Evolutionary conservation across 2,113 vertebrate species (phyloP).

Genomic region (Zosterops hypoxanthus): DNA sequence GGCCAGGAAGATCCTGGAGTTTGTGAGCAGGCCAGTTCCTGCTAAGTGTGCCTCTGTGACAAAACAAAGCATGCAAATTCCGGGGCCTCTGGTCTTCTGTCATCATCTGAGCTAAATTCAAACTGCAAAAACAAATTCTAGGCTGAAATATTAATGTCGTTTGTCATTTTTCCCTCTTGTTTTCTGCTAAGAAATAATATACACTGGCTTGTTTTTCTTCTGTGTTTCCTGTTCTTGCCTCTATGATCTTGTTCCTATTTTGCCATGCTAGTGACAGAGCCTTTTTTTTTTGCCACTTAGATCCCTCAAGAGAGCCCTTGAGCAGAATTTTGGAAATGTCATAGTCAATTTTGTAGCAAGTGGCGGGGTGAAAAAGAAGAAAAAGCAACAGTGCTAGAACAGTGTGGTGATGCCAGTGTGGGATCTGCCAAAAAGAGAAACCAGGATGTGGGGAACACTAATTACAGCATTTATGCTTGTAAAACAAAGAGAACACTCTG

Average conservation of each 20-base stretch:
- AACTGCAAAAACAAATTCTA: conserved; percentile 25
- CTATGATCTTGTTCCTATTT: conserved; percentile 36
- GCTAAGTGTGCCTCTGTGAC: not conserved
- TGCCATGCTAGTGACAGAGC: conserved; percentile 26
- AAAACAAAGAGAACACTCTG: conserved; percentile 24
- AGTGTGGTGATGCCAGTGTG: conserved; percentile 23
- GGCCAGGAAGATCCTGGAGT: not conserved
- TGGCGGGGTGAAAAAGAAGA: conserved; percentile 19
- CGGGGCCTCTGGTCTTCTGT: not conserved
- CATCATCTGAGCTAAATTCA: conserved; percentile 16
- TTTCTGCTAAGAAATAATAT: conserved; percentile 35
- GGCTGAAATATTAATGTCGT: conserved; percentile 53
- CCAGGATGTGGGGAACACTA: conserved; percentile 32
- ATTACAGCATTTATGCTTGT: conserved; percentile 45
- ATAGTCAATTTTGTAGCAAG: conserved; percentile 22
- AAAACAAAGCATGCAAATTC: not conserved
- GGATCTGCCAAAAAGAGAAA: conserved; percentile 50
- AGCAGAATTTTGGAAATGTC: conserved; percentile 56
- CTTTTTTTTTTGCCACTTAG: conserved; percentile 38
- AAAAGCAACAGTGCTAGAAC: conserved; percentile 15
- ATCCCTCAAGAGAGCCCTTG: conserved; percentile 46
- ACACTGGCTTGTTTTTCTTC: conserved; percentile 34
- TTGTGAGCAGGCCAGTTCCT: not conserved
- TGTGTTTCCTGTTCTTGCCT: conserved; percentile 29
- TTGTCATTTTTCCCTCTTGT: conserved; percentile 23